Evolutionary conservation across 92 coral and sea anemone genomes (phyloP).

Genomic region (Palythoa grandiflora): DNA sequence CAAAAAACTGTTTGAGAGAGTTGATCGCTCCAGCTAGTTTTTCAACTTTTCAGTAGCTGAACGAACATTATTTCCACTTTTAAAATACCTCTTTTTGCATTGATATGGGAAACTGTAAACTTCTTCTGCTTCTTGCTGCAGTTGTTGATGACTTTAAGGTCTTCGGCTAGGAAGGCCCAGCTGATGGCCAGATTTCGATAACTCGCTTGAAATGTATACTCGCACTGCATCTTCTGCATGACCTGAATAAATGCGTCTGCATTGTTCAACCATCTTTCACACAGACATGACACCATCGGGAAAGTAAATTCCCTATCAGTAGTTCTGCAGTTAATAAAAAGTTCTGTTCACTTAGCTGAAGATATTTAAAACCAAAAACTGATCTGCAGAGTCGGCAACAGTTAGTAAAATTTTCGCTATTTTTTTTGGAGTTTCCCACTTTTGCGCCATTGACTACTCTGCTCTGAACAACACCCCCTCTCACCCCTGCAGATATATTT

Average conservation of each 20-base stretch:
- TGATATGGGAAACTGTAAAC: neutral
- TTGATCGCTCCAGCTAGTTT: too few relatives aligned
- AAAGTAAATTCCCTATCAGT: conserved; percentile 28
- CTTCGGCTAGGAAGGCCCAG: conserved; percentile 3
- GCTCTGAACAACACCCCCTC: neutral
- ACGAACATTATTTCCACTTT: too few relatives aligned
- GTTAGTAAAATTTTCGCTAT: neutral
- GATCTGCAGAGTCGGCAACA: neutral
- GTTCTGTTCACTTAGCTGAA: conserved; percentile 19
- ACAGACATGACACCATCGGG: conserved; percentile 46
- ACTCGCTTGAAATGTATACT: conserved; percentile 47
- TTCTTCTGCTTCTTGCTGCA: conserved; percentile 1
- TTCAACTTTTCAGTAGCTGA: too few relatives aligned
- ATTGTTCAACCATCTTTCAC: conserved; percentile 58
- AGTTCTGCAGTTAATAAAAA: conserved; percentile 42
- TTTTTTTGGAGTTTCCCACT: neutral
- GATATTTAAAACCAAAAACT: neutral
- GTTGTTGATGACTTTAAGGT: conserved; percentile 14
- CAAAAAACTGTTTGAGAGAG: too few relatives aligned
- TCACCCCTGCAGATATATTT: conserved; percentile 1
- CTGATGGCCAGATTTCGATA: conserved; percentile 52
- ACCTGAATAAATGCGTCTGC: conserved; percentile 27
- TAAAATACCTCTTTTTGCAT: too few relatives aligned
- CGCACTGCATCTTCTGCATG: conserved; percentile 44
- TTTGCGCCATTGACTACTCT: conserved; percentile 7